Evolutionary conservation across 2,888 invertebrate species (phyloP).

Genomic region (Agriopis marginaria): DNA sequence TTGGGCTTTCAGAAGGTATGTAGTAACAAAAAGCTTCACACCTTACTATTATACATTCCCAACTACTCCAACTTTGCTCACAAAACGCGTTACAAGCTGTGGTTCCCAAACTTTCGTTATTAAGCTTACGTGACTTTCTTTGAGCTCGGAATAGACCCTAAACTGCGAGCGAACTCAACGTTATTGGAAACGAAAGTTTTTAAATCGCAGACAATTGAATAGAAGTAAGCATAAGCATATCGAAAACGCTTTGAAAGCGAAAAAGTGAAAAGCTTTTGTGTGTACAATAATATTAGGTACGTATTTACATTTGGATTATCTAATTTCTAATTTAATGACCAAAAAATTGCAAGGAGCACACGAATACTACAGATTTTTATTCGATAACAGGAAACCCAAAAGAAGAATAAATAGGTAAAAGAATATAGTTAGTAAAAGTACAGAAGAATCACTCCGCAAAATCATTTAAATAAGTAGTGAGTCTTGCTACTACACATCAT

Average conservation of each 20-base stretch:
- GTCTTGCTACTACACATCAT: no score
- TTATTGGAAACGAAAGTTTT: constrained; percentile 38
- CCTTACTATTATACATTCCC: background rate
- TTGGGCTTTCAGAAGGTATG: no score
- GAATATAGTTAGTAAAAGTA: no score
- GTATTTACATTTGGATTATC: no score
- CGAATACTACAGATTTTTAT: no score
- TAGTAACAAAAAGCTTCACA: constrained; percentile 2
- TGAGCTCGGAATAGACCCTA: constrained; percentile 18
- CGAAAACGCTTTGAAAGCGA: background rate
- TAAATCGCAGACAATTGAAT: constrained; percentile 27
- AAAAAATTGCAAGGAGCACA: no score
- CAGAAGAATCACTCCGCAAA: no score
- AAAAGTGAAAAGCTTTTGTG: background rate
- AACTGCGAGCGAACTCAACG: constrained; percentile 30
- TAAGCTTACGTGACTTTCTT: constrained; percentile 33
- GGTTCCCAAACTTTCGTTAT: constrained; percentile 32
- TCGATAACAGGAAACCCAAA: no score
- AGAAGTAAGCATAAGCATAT: constrained; percentile 10
- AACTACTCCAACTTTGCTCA: constrained; percentile 17
- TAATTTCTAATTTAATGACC: no score
- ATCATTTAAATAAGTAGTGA: no score
- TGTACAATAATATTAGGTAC: background rate
- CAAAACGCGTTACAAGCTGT: constrained; percentile 14
- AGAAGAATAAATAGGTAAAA: no score